Evolutionary conservation across 1,140 invertebrate genomes (phyloP).

Genomic region (Drepana arcuata): DNA sequence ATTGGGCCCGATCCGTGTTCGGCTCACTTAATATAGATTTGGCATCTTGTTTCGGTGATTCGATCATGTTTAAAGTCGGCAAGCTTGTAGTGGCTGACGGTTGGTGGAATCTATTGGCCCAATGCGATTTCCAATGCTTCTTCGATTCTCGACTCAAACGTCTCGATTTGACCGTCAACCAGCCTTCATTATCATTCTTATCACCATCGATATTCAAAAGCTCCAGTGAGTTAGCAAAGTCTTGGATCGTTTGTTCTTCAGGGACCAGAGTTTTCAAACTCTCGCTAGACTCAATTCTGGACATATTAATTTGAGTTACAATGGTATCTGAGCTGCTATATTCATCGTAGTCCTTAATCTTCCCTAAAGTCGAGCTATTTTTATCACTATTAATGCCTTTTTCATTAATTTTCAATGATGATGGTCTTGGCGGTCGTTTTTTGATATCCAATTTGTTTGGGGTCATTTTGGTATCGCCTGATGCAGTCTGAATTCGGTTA

Average conservation of each 20-base stretch:
- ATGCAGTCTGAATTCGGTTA: constrained; percentile 33
- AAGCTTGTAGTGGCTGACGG: constrained; percentile 78
- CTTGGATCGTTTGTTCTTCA: constrained; percentile 60
- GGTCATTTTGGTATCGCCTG: constrained; percentile 38
- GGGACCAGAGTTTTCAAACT: constrained; percentile 66
- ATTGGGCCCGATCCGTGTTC: constrained; percentile 45
- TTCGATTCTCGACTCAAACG: constrained; percentile 67
- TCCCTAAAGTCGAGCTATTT: constrained; percentile 25
- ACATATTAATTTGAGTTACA: constrained; percentile 64
- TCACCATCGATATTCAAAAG: constrained; percentile 64
- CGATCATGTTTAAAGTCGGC: constrained; percentile 74
- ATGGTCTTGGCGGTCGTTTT: constrained; percentile 39
- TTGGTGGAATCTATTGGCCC: constrained; percentile 78
- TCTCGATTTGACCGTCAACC: constrained; percentile 77
- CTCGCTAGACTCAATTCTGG: constrained; percentile 65
- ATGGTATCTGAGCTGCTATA: constrained; percentile 72
- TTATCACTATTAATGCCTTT: constrained; percentile 41
- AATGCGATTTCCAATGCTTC: constrained; percentile 73
- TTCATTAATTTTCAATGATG: constrained; percentile 39
- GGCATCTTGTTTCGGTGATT: constrained; percentile 65
- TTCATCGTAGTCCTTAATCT: constrained; percentile 44
- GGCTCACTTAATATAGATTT: constrained; percentile 26
- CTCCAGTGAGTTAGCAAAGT: constrained; percentile 74
- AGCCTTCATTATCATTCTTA: constrained; percentile 74
- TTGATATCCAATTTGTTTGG: constrained; percentile 34